phyloP scores from a whole-genome alignment of 2,888 invertebrate species.

The Chironomus riparius region DNA sequence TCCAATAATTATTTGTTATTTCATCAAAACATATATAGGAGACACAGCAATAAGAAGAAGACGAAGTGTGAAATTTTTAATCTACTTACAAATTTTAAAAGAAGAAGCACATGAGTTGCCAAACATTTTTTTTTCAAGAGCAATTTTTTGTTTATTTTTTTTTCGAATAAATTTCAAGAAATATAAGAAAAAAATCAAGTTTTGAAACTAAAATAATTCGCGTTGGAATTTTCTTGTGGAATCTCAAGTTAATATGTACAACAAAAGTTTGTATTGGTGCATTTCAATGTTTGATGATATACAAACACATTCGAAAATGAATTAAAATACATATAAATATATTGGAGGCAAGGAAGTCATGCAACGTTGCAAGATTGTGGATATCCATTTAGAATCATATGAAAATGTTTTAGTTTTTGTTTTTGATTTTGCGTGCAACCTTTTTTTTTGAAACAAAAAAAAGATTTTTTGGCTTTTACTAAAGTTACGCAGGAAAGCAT shows the following conservation, averaged over 20 bases:
- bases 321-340: too few relatives aligned
- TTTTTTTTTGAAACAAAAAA: not conserved
- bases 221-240: constrained; percentile 12
- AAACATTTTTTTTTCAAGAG: too few relatives aligned
- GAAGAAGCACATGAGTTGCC: not conserved
- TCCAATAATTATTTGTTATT: not conserved
- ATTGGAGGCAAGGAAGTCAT: too few relatives aligned
- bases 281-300: not conserved
- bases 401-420: too few relatives aligned
- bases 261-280: not conserved
- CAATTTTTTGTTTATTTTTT: not conserved
- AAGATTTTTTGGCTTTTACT: not conserved
- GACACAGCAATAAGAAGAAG: not conserved
- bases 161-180: not conserved
- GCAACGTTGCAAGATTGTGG: too few relatives aligned
- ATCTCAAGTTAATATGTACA: not conserved
- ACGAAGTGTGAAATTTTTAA: not conserved
- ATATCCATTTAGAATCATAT: too few relatives aligned
- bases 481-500: not conserved
- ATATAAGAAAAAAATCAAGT: constrained; percentile 16
- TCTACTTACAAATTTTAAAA: not conserved
- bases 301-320: not conserved
- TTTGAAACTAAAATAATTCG: constrained; percentile 14
- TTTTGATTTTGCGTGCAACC: too few relatives aligned
- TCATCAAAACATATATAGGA: not conserved